A percentile compares a stretch with the other conserved stretches of the same genome.
These are phyloP conservation scores for Ormyrus thymus DNA, from an alignment of 2,888 invertebrate genomes.

Conservation along the genomic window DNA sequence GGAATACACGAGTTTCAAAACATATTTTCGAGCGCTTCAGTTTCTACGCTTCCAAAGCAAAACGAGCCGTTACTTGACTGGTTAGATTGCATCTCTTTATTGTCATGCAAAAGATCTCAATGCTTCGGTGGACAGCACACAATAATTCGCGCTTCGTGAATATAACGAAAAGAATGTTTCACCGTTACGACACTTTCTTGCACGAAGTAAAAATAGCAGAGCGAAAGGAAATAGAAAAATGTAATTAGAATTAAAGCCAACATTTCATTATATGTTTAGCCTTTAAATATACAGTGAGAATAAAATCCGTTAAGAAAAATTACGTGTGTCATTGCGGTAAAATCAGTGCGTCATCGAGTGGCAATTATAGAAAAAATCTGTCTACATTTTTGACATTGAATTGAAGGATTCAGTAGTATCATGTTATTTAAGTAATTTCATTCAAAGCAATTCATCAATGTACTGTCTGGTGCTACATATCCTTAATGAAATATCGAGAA, in stretches of 20 bases:
- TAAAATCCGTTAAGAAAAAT: conserved; percentile 30
- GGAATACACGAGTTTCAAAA: too few species aligned
- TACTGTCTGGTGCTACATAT: too few species aligned
- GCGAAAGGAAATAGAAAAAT: conserved; percentile 23
- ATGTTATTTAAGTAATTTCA: too few species aligned
- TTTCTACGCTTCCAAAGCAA: not conserved
- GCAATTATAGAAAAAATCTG: conserved; percentile 3
- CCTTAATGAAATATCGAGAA: too few species aligned
- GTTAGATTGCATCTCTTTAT: not conserved
- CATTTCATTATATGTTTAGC: conserved; percentile 24
- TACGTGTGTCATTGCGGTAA: conserved; percentile 21
- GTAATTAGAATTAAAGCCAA: conserved; percentile 11
- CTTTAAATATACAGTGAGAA: not conserved
- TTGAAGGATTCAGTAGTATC: not conserved
- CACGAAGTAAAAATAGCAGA: conserved; percentile 36
- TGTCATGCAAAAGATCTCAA: conserved; percentile 37
- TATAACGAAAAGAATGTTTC: conserved; percentile 37
- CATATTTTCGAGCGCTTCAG: too few species aligned
- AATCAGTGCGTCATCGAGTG: conserved; percentile 13
- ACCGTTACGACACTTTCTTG: conserved; percentile 49
- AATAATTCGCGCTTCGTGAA: conserved; percentile 27
- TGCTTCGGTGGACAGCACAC: conserved; percentile 32
- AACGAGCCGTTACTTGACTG: not conserved
- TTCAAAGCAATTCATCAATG: too few species aligned
- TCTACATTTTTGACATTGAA: conserved; percentile 20